Percentiles rank a stretch among this genome's conserved stretches.
phyloP scores from a whole-genome alignment of 2,888 invertebrate species.

The Sinhomidia bicolor region DNA sequence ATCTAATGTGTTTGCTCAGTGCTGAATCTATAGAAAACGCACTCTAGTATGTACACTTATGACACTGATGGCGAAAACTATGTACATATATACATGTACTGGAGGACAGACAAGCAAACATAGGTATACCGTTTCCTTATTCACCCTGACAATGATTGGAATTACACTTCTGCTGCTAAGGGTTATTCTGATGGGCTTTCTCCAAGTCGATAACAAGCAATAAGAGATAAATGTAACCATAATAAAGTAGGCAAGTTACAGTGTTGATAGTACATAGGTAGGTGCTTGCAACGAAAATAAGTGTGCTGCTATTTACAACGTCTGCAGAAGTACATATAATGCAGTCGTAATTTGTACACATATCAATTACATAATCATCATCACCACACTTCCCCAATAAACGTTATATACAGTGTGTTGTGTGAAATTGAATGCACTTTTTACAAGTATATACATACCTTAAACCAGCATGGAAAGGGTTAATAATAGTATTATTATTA shows the following conservation, averaged over 20 bases:
- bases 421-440: too few species aligned
- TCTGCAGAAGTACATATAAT: background rate
- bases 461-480: too few species aligned
- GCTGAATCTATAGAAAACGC: background rate
- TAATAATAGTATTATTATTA: too few species aligned
- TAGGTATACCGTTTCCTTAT: background rate
- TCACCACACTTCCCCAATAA: background rate
- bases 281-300: background rate
- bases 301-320: background rate
- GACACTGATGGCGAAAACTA: background rate
- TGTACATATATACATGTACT: too few species aligned
- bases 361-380: background rate
- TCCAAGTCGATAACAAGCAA: background rate
- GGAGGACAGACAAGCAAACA: conserved; percentile 6
- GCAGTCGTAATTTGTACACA: background rate
- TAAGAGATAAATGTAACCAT: background rate
- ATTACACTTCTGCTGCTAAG: too few species aligned
- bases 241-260: too few species aligned
- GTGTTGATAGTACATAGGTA: too few species aligned
- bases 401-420: too few species aligned
- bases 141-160: background rate
- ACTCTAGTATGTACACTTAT: background rate
- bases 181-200: background rate
- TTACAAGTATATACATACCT: too few species aligned
- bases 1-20: background rate